Evolutionary conservation across 2,113 vertebrate genomes (phyloP).

Genomic region (Catharus fuscescens): DNA sequence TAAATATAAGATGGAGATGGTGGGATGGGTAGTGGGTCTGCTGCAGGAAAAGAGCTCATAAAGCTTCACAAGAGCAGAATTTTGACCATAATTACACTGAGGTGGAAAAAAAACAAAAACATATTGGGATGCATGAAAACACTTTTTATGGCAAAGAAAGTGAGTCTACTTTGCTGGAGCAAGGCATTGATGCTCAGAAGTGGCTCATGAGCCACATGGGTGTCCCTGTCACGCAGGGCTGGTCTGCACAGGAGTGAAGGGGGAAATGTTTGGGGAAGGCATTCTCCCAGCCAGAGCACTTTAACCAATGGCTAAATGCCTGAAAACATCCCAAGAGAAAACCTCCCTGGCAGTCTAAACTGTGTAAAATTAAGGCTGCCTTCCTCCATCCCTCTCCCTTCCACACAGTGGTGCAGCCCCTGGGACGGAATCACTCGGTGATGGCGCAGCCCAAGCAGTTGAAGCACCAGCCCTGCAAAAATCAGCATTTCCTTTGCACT

Average conservation of each 20-base stretch:
- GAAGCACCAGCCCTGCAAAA: neutral
- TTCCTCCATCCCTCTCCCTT: neutral
- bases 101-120: neutral
- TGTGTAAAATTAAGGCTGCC: neutral
- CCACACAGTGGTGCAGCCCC: neutral
- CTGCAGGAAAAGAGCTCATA: neutral
- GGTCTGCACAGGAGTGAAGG: neutral
- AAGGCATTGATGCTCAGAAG: neutral
- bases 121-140: neutral
- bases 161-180: neutral
- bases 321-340: neutral
- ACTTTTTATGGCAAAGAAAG: neutral
- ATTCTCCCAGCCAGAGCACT: neutral
- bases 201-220: neutral
- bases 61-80: neutral
- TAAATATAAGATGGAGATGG: neutral
- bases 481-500: neutral
- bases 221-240: neutral
- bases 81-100: neutral
- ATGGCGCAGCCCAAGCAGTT: rapidly evolving
- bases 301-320: neutral
- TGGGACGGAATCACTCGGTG: neutral
- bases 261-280: neutral
- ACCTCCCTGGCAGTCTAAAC: neutral
- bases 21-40: neutral